Evolutionary conservation across 2,113 vertebrate species (phyloP).

Genomic region (Odobenus rosmarus): DNA sequence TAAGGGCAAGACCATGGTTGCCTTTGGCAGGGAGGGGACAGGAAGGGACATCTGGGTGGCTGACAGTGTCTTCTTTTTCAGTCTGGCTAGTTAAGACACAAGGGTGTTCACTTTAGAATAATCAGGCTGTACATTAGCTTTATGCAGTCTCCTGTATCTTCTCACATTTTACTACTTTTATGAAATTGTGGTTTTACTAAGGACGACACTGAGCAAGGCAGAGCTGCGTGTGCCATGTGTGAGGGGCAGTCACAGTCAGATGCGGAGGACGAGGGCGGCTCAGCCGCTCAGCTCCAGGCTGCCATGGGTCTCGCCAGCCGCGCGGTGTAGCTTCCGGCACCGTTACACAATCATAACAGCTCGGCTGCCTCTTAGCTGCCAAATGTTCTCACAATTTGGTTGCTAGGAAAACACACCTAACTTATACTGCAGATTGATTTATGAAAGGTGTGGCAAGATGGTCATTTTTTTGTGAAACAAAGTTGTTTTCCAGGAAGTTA

Average conservation of each 20-base stretch:
- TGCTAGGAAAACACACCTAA: slow-evolving; percentile 21
- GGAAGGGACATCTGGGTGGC: neutral
- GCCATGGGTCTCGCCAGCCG: too few relatives aligned
- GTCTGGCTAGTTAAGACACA: neutral
- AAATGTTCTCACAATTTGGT: neutral
- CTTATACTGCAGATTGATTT: neutral
- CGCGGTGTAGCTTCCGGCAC: neutral
- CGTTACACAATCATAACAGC: neutral
- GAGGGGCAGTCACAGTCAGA: neutral
- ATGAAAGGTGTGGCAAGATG: neutral
- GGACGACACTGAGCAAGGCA: neutral
- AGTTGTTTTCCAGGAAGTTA: slow-evolving; percentile 45
- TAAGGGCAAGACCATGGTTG: neutral
- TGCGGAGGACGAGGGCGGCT: neutral
- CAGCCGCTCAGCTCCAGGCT: neutral
- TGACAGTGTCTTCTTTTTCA: neutral
- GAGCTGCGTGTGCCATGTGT: neutral
- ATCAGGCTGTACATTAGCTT: neutral
- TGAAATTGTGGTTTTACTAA: slow-evolving; percentile 11
- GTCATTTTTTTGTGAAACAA: slow-evolving; percentile 11
- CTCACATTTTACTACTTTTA: neutral
- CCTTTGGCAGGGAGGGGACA: neutral
- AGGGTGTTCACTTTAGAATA: neutral
- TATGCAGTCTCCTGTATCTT: neutral
- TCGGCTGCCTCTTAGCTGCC: neutral